These are phyloP conservation scores for Nemoura dubitans DNA, from an alignment of 2,888 invertebrate genomes.

Conservation along the genomic window DNA sequence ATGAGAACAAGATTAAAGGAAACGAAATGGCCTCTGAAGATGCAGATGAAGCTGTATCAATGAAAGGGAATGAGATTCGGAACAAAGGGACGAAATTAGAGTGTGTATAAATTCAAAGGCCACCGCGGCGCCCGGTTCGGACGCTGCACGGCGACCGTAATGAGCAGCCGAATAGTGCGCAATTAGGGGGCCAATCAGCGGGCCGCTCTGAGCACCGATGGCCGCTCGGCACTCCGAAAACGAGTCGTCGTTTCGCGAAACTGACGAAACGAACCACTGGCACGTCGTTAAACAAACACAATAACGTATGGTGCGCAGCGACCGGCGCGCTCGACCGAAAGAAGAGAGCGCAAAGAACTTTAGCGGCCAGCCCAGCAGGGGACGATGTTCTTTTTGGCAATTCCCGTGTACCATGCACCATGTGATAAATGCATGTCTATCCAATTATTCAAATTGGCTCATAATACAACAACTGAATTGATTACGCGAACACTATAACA, in stretches of 20 bases:
- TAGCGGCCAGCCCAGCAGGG: background rate
- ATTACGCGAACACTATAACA: constrained; percentile 39
- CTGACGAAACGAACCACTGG: no score
- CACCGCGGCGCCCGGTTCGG: background rate
- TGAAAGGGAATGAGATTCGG: background rate
- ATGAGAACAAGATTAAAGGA: constrained; percentile 12
- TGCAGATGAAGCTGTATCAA: constrained; percentile 12
- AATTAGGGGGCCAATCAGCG: background rate
- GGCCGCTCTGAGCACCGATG: background rate
- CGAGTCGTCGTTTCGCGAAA: background rate
- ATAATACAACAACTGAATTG: constrained; percentile 40
- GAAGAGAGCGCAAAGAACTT: background rate
- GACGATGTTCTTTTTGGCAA: constrained; percentile 14
- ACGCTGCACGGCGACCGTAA: background rate
- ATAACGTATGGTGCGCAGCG: background rate
- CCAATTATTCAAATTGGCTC: constrained; percentile 47
- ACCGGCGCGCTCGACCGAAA: background rate
- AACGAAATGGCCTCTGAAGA: constrained; percentile 7
- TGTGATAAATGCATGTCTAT: constrained; percentile 45
- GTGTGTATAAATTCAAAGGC: background rate
- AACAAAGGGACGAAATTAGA: constrained; percentile 7
- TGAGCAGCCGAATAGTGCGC: background rate
- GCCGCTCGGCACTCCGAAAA: background rate
- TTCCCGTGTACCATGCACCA: constrained; percentile 27
- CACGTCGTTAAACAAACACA: background rate